Conservation (phyloP, 2,113 vertebrate genomes). For the Engraulis encrasicolus region DNA sequence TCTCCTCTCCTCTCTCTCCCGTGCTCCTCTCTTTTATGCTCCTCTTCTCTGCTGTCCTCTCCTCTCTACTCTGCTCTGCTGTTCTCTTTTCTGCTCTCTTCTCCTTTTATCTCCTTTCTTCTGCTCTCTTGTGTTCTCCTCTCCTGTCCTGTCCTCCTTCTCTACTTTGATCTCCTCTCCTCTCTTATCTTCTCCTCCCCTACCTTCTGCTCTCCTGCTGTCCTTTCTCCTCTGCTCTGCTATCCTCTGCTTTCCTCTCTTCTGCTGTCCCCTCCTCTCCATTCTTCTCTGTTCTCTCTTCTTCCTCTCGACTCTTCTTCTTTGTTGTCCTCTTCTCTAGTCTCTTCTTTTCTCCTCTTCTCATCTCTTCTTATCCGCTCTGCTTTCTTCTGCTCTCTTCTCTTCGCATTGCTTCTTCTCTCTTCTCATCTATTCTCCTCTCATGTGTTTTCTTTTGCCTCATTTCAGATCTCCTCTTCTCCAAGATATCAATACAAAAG, state of each 20-base stretch:
- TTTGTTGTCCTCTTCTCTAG: not conserved
- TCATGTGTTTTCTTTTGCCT: not conserved
- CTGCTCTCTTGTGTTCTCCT: not conserved
- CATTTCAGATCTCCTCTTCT: not conserved
- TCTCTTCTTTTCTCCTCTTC: not conserved
- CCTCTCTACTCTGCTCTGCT: not conserved
- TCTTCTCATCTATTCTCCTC: not conserved
- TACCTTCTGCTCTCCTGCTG: not conserved
- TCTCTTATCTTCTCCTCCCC: not conserved
- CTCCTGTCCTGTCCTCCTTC: not conserved
- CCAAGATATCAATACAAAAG: too few species aligned
- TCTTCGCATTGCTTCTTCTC: not conserved
- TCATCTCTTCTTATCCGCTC: not conserved
- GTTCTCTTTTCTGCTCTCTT: not conserved
- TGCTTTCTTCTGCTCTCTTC: not conserved
- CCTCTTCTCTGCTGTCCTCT: not conserved
- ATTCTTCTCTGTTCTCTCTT: not conserved
- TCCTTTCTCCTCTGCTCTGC: not conserved
- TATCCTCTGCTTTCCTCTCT: not conserved
- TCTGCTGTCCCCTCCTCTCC: not conserved
- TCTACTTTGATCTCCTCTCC: not conserved
- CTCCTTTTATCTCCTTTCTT: not conserved
- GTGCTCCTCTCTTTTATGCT: not conserved
- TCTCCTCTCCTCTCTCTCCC: not conserved
- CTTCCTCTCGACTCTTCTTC: not conserved